These are phyloP conservation scores for Syndactyla subalaris DNA, from an alignment of 2,797 vertebrate species.

Conservation along the genomic window DNA sequence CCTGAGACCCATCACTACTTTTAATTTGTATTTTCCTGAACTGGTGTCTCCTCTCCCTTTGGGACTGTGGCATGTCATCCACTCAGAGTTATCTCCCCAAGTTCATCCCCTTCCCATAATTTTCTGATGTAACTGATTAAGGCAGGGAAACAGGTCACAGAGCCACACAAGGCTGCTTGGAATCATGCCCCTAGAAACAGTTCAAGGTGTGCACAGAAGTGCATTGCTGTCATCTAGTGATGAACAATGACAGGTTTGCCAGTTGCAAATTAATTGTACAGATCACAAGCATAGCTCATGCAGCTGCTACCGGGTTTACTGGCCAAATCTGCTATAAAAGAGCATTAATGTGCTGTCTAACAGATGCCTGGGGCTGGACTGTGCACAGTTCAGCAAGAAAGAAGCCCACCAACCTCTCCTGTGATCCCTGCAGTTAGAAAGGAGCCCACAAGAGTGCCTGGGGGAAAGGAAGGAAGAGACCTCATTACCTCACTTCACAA, in stretches of 20 bases:
- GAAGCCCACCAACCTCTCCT: neutral
- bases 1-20: neutral
- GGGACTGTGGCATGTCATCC: neutral
- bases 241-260: conserved; percentile 12
- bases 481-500: neutral
- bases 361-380: conserved; percentile 32
- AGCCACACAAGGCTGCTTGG: neutral
- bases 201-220: neutral
- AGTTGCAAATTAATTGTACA: conserved; percentile 14
- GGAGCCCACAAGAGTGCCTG: neutral
- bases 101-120: neutral
- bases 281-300: neutral
- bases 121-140: neutral
- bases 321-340: neutral
- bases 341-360: neutral
- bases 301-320: conserved; percentile 38
- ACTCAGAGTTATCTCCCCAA: neutral
- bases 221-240: conserved; percentile 64
- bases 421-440: neutral
- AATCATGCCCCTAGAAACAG: neutral
- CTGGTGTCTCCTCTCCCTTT: neutral
- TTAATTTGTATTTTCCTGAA: neutral
- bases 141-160: neutral
- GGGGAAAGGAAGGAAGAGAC: neutral
- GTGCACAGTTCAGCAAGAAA: neutral